Conservation (phyloP, 2,888 invertebrate genomes). For the Aphrophora alni region DNA sequence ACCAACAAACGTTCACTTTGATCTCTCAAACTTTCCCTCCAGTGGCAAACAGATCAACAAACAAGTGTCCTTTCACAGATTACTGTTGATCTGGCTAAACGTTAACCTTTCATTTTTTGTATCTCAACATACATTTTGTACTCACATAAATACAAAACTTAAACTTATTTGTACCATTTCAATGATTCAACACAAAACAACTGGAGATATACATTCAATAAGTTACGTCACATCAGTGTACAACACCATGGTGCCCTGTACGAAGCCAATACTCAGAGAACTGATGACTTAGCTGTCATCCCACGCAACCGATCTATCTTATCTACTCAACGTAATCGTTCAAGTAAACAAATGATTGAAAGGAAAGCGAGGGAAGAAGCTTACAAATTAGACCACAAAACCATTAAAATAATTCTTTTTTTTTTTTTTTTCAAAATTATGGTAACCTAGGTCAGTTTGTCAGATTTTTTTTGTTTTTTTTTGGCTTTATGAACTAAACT, state of each 20-base stretch:
- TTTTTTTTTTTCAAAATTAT: neutral
- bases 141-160: neutral
- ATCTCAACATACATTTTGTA: neutral
- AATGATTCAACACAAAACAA: neutral
- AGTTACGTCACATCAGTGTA: neutral
- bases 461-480: neutral
- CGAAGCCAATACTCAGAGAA: constrained; percentile 39
- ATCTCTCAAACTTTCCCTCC: neutral
- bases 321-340: neutral
- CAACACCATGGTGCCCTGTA: constrained; percentile 2
- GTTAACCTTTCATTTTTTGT: neutral
- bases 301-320: neutral
- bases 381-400: neutral
- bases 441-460: neutral
- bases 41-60: neutral
- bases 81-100: neutral
- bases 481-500: neutral
- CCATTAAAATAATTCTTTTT: neutral
- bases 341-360: neutral
- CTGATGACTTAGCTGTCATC: constrained; percentile 13
- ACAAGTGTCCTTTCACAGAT: neutral
- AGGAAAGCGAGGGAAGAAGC: neutral
- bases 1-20: neutral
- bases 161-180: neutral
- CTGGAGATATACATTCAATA: neutral